phyloP scores from a whole-genome alignment of 2,888 invertebrate genomes.

The Lacanobia oleracea region DNA sequence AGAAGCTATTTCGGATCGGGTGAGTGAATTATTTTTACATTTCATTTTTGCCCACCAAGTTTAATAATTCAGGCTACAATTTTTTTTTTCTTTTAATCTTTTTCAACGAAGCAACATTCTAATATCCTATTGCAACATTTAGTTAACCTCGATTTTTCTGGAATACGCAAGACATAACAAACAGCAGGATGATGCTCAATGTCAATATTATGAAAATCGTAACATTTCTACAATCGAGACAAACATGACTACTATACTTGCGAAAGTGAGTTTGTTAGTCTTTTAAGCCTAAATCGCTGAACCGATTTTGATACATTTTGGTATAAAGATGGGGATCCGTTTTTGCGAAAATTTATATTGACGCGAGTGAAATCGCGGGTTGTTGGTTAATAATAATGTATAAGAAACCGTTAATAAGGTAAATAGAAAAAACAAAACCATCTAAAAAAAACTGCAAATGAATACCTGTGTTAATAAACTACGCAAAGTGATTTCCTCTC shows the following conservation, averaged over 20 bases:
- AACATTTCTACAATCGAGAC: not conserved
- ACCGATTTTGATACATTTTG: too few species aligned
- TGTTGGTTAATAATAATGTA: not conserved
- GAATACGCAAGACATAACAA: constrained; percentile 8
- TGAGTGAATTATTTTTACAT: constrained; percentile 83
- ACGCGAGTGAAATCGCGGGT: too few species aligned
- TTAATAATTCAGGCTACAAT: not conserved
- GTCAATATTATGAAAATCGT: constrained; percentile 21
- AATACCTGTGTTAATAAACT: constrained; percentile 6
- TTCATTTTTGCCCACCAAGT: not conserved
- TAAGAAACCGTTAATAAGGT: not conserved
- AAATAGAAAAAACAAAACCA: not conserved
- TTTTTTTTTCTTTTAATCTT: too few species aligned
- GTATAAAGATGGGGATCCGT: too few species aligned
- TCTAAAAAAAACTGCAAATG: not conserved
- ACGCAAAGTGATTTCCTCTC: constrained; percentile 25
- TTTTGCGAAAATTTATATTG: too few species aligned
- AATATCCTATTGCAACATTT: not conserved
- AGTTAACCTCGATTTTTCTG: not conserved
- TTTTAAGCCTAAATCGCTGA: too few species aligned
- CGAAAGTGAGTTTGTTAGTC: too few species aligned
- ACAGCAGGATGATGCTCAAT: not conserved
- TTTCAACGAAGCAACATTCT: not conserved
- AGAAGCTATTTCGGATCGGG: constrained; percentile 94
- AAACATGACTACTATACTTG: not conserved